These are phyloP conservation scores for Sarcophilus harrisii DNA, from an alignment of 2,797 vertebrate genomes.

Conservation along the genomic window DNA sequence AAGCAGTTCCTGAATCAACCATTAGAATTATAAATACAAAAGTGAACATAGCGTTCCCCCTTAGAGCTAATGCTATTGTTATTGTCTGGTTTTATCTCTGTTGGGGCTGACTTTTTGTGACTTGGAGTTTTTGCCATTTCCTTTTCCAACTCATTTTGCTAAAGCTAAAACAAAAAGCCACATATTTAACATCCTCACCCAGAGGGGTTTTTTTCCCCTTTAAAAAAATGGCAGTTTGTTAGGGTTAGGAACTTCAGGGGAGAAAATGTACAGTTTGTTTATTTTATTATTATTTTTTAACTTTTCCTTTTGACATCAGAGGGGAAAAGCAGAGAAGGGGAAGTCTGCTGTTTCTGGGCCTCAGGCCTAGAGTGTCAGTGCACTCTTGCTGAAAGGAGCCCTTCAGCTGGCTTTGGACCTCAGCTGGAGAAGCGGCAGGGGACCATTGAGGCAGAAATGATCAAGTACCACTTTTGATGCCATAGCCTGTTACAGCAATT, in stretches of 20 bases:
- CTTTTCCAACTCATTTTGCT: neutral
- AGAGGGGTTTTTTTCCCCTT: neutral
- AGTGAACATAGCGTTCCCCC: too few species aligned
- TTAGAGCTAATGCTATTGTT: too few species aligned
- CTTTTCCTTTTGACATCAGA: neutral
- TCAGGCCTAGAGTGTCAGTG: neutral
- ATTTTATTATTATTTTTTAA: too few species aligned
- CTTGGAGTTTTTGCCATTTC: too few species aligned
- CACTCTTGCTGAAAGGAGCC: neutral
- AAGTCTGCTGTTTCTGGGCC: neutral
- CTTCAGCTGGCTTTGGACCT: neutral
- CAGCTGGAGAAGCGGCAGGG: neutral
- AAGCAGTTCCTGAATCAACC: too few species aligned
- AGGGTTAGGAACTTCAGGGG: neutral
- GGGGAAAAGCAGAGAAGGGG: neutral
- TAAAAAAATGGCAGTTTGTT: neutral
- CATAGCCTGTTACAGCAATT: neutral
- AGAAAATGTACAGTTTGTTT: neutral
- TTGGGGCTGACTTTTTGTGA: too few species aligned
- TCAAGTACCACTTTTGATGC: neutral
- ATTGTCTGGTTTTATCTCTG: too few species aligned
- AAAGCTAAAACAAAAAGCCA: neutral
- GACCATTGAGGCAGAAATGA: neutral
- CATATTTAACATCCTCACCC: neutral
- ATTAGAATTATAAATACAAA: too few species aligned